A percentile compares a stretch with the other conserved stretches of the same genome.
These are phyloP conservation scores for Pygocentrus nattereri DNA, from an alignment of 2,797 vertebrate genomes.

Conservation along the genomic window DNA sequence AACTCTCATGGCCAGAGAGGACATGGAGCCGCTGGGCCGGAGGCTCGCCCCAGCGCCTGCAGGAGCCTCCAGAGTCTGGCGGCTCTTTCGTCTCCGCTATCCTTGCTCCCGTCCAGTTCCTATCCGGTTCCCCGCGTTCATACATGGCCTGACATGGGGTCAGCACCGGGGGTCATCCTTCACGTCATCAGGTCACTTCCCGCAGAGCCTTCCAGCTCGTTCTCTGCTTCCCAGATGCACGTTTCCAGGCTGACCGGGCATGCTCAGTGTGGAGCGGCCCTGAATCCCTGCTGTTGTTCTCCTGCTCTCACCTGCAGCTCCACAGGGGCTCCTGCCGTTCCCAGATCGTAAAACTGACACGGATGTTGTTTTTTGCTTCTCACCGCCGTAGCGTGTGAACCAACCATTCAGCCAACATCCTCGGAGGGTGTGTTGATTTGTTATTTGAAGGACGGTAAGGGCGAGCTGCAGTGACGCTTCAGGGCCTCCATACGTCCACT, in stretches of 20 bases:
- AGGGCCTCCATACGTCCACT: conserved; percentile 30
- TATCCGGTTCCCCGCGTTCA: conserved; percentile 32
- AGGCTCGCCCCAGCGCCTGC: conserved; percentile 34
- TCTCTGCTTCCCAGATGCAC: conserved; percentile 53
- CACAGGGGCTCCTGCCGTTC: conserved; percentile 50
- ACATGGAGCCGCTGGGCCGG: background rate
- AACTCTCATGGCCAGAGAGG: conserved; percentile 12
- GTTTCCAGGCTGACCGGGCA: conserved; percentile 36
- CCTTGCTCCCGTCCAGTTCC: conserved; percentile 47
- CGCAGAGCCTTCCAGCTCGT: conserved; percentile 39
- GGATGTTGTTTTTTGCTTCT: conserved; percentile 62
- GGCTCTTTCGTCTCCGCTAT: conserved; percentile 46
- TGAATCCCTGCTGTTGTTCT: conserved; percentile 56
- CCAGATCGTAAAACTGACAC: conserved; percentile 62
- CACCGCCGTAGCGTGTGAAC: conserved; percentile 60
- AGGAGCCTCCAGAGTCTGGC: conserved; percentile 42
- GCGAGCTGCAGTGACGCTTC: conserved; percentile 26
- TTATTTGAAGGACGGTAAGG: conserved; percentile 54
- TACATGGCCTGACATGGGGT: conserved; percentile 41
- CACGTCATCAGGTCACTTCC: conserved; percentile 60
- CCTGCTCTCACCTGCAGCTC: conserved; percentile 57
- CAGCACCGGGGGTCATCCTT: conserved; percentile 54
- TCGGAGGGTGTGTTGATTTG: conserved; percentile 51
- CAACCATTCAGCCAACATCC: conserved; percentile 52
- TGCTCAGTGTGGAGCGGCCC: conserved; percentile 20